These are phyloP conservation scores for Drosophila paracracens DNA, from an alignment of 2,888 invertebrate species.

Conservation along the genomic window DNA sequence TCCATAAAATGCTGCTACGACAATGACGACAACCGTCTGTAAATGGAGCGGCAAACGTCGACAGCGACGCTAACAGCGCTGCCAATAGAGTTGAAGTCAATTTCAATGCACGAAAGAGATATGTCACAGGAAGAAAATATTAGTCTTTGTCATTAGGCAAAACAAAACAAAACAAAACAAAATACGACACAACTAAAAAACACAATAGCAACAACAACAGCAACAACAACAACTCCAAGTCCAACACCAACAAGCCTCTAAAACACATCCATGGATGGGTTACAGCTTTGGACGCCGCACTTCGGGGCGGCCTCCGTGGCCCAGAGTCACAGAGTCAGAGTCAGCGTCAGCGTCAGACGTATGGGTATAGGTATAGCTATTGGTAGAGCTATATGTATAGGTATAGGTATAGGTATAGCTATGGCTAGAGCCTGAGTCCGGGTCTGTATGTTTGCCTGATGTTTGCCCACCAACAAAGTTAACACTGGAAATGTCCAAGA, in stretches of 20 bases:
- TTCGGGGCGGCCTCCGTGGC: constrained; percentile 47
- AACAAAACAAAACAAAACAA: constrained; percentile 61
- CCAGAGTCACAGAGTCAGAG: constrained; percentile 33
- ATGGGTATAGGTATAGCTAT: neutral
- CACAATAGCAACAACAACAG: constrained; percentile 14
- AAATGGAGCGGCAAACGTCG: constrained; percentile 57
- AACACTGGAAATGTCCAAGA: constrained; percentile 71
- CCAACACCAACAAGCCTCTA: constrained; percentile 37
- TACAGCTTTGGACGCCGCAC: constrained; percentile 47
- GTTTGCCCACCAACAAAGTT: constrained; percentile 77
- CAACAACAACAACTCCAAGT: constrained; percentile 21
- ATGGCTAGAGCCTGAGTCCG: constrained; percentile 30
- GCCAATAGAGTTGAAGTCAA: constrained; percentile 42
- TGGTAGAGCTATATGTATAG: neutral
- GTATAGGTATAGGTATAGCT: constrained; percentile 3
- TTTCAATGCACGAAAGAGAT: constrained; percentile 73
- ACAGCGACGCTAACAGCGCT: constrained; percentile 27
- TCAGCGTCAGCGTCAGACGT: neutral
- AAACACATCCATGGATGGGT: constrained; percentile 32
- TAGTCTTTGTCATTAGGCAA: constrained; percentile 84
- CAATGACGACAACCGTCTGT: constrained; percentile 47
- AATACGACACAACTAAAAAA: constrained; percentile 5
- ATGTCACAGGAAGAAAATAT: constrained; percentile 85
- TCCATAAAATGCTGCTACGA: constrained; percentile 75
- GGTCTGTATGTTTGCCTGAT: constrained; percentile 58